phyloP scores from a whole-genome alignment of 2,113 vertebrate genomes.

The Toxotes jaculatrix region DNA sequence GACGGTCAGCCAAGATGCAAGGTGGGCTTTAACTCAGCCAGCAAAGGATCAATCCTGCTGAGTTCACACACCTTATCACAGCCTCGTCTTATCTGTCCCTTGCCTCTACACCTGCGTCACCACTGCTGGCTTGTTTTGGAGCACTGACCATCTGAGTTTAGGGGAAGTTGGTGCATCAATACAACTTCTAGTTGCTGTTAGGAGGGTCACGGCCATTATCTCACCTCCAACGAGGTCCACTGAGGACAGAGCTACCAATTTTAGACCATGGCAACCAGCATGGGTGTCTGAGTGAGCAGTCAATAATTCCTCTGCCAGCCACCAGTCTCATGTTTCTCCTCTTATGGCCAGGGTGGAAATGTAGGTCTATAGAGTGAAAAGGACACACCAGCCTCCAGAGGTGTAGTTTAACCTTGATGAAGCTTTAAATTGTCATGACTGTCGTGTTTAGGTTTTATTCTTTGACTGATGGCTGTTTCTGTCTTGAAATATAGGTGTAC shows the following conservation, averaged over 20 bases:
- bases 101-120: conserved; percentile 40
- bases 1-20: conserved; percentile 49
- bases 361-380: conserved; percentile 32
- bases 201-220: conserved; percentile 28
- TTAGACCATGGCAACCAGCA: conserved; percentile 48
- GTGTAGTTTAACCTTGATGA: conserved; percentile 20
- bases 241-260: conserved; percentile 41
- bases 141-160: conserved; percentile 40
- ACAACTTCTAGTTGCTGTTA: conserved; percentile 25
- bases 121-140: conserved; percentile 26
- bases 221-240: conserved; percentile 43
- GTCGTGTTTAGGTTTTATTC: conserved; percentile 26
- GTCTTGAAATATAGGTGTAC: neutral
- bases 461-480: conserved; percentile 29
- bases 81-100: conserved; percentile 56
- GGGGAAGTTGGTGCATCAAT: conserved; percentile 52
- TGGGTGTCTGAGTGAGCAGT: conserved; percentile 49
- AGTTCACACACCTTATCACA: conserved; percentile 54
- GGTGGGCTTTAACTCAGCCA: conserved; percentile 63
- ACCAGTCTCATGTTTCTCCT: conserved; percentile 38
- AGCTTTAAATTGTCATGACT: conserved; percentile 40
- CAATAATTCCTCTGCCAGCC: conserved; percentile 56
- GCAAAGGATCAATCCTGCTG: conserved; percentile 61
- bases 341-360: conserved; percentile 35
- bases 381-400: conserved; percentile 1